phyloP scores from a whole-genome alignment of 2,797 vertebrate genomes.

The Parotocinclus haroldoi region DNA sequence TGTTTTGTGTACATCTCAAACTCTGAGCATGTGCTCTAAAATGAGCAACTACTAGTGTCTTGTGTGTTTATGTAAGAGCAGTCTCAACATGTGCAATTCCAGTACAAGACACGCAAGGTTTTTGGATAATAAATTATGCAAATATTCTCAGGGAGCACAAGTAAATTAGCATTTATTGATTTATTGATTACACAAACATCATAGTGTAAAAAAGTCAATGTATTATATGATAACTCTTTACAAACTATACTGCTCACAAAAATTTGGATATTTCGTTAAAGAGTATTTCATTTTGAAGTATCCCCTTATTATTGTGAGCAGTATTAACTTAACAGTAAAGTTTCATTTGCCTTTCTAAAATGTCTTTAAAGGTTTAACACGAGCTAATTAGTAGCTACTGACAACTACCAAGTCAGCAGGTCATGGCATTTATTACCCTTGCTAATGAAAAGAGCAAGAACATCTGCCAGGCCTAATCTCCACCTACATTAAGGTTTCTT shows the following conservation, averaged over 20 bases:
- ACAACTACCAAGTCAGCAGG: constrained; percentile 44
- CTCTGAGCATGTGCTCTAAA: constrained; percentile 42
- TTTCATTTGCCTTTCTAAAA: not conserved
- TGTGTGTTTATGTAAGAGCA: constrained; percentile 40
- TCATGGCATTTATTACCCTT: constrained; percentile 52
- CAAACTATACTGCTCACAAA: no score
- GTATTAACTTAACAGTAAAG: not conserved
- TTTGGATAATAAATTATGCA: constrained; percentile 29
- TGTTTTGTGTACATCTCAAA: constrained; percentile 16
- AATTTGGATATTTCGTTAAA: no score
- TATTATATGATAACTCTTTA: no score
- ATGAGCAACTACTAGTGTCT: constrained; percentile 42
- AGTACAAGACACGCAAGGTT: constrained; percentile 12
- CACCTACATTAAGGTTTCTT: constrained; percentile 38
- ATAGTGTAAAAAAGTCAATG: no score
- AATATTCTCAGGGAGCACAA: constrained; percentile 6
- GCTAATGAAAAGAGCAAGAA: constrained; percentile 55
- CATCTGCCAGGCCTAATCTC: constrained; percentile 52
- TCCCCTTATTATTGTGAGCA: no score
- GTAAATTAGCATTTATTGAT: constrained; percentile 18
- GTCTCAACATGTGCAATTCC: constrained; percentile 26
- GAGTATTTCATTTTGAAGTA: no score
- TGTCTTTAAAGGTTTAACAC: not conserved
- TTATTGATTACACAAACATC: constrained; percentile 8
- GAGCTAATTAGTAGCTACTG: constrained; percentile 37